Evolutionary conservation across 2,113 vertebrate genomes (phyloP), one percentile per base, ranked within the genome.

Genomic region (Phyllopteryx taeniolatus): DNA sequence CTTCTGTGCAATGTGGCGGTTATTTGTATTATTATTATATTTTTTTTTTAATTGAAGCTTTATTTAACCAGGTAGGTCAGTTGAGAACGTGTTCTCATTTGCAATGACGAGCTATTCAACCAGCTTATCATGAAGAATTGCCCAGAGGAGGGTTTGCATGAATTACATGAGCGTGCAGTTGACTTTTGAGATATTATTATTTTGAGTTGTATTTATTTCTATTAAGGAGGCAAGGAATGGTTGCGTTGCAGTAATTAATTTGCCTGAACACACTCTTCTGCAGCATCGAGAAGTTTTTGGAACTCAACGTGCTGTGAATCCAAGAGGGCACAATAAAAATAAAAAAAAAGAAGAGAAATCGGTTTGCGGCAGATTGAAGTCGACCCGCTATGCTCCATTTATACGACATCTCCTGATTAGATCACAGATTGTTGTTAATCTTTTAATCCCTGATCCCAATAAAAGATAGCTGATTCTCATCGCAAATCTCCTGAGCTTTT

Each of bases 371-470:
- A 22, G 43, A 17, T 31, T 27, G 12, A 15, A 61, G 31, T 60
- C 6, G 42, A 65, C 62, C 39, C 20, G 39, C 39, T 12, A 10
- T n/a, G 62, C 42, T 66, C 13, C 14, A 31, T 66, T 47, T 47
- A 31, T 27, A 47, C 44, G 14, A 8, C 64, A 66, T 12, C 44
- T 66, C 31, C 13, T 47, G 64, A 66, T 66, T 47, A 31, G 22
- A 46, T 66, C 43, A 27, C n/a, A 27, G 44, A 66, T 66, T 66
- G 22, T 20, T 85, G 79, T 80, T 83, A 85, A 88, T 86, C 78
- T 83, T 82, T 84, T 87, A 87, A 87, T 83, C 85, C 85, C 60
- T 72, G 72, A 83, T 77, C 74, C 79, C 68, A 74, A 83, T 80
- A 77, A 80, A 78, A 76, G 75, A 77, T 49, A 35, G 54, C 74